Percentiles rank a stretch among this genome's conserved stretches.
phyloP scores from a whole-genome alignment of 2,113 vertebrate genomes.

The Sigmodon hispidus region DNA sequence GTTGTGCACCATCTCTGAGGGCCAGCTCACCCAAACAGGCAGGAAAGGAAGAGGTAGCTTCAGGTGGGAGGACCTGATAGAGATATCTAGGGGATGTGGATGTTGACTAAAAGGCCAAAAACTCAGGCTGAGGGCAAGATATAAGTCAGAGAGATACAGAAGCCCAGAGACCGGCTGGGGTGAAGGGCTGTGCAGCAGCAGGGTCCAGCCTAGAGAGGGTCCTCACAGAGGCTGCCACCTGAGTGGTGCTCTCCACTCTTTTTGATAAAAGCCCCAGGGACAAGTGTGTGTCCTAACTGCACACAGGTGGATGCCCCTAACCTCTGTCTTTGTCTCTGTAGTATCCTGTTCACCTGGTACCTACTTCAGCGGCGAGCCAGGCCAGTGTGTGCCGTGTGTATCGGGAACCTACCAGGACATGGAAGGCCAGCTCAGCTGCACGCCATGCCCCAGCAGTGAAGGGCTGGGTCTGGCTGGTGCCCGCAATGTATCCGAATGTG shows the following conservation, averaged over 20 bases:
- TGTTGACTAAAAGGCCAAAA: not conserved
- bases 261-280: not conserved
- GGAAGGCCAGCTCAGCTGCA: constrained; percentile 93
- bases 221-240: not conserved
- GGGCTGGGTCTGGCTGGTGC: constrained; percentile 90
- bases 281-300: not conserved
- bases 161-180: not conserved
- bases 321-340: constrained; percentile 78
- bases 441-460: constrained; percentile 93
- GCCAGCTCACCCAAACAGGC: fast-evolving
- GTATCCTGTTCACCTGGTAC: constrained; percentile 92
- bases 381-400: constrained; percentile 90
- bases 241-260: not conserved
- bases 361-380: constrained; percentile 92
- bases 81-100: not conserved
- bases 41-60: not conserved
- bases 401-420: constrained; percentile 95
- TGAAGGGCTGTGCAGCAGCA: not conserved
- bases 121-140: not conserved
- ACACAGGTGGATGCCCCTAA: fast-evolving
- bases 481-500: constrained; percentile 94
- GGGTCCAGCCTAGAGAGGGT: not conserved
- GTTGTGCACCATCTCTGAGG: not conserved
- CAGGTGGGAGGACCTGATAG: not conserved
- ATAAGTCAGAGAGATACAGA: not conserved